Percentiles rank a stretch among this genome's conserved stretches.
Conservation (phyloP, 2,888 invertebrate species). For the Campopleginae sp. region DNA sequence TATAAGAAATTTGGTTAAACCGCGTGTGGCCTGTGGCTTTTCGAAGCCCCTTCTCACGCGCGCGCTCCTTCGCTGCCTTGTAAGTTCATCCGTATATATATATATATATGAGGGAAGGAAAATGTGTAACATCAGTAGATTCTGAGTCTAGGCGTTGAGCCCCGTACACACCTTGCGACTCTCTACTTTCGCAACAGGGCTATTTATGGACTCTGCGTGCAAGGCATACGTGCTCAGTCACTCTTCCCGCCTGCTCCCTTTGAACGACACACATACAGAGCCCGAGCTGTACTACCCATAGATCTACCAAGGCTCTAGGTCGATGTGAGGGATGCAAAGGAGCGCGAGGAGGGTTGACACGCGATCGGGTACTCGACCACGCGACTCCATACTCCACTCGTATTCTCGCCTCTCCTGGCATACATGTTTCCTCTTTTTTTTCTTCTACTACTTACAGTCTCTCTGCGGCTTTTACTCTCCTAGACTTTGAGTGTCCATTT, state of each 20-base stretch:
- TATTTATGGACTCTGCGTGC: constrained; percentile 81
- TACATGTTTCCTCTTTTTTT: constrained; percentile 32
- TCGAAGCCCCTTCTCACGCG: constrained; percentile 75
- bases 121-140: constrained; percentile 51
- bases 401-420: constrained; percentile 46
- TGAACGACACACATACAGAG: constrained; percentile 37
- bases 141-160: constrained; percentile 35
- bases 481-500: constrained; percentile 1
- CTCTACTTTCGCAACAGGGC: constrained; percentile 71
- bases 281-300: constrained; percentile 7
- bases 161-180: constrained; percentile 56
- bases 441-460: not conserved
- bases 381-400: constrained; percentile 47
- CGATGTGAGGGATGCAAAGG: constrained; percentile 59
- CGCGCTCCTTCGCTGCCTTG: constrained; percentile 64
- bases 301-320: constrained; percentile 33
- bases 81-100: constrained; percentile 45
- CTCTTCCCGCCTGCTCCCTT: constrained; percentile 51
- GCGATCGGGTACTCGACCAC: constrained; percentile 64
- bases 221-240: constrained; percentile 76
- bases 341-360: constrained; percentile 65
- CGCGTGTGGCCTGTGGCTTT: constrained; percentile 67
- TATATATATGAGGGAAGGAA: constrained; percentile 46
- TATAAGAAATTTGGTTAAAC: constrained; percentile 75
- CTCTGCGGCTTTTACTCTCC: not conserved